Conservation (phyloP, 2,113 vertebrate genomes). For the Eulemur rufifrons region DNA sequence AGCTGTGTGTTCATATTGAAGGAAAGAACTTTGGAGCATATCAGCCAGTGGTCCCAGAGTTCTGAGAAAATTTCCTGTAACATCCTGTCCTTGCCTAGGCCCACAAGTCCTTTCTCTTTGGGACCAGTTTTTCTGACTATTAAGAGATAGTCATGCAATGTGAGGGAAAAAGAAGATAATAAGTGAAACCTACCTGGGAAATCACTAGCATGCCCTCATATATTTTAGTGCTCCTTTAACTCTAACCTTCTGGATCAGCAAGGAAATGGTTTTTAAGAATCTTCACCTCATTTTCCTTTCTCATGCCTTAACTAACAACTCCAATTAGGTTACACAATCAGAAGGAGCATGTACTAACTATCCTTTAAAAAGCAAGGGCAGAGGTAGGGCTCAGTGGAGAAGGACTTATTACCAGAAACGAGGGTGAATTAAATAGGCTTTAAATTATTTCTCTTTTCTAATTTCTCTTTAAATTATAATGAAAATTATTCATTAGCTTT, state of each 20-base stretch:
- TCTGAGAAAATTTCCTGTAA: background rate
- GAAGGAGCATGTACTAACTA: background rate
- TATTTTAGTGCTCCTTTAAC: background rate
- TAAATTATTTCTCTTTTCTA: conserved; percentile 33
- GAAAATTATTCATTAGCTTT: conserved; percentile 57
- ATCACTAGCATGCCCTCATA: background rate
- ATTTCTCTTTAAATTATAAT: conserved; percentile 50
- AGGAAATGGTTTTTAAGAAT: conserved; percentile 6
- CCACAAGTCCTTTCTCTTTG: background rate
- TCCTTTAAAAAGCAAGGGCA: background rate
- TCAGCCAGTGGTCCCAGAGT: background rate
- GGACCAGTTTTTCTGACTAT: background rate
- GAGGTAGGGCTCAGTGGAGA: background rate
- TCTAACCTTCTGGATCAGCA: background rate
- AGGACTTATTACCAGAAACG: background rate
- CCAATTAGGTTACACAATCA: background rate
- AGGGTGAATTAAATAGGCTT: conserved; percentile 22
- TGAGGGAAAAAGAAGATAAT: background rate
- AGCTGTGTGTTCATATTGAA: background rate
- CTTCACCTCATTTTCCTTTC: background rate
- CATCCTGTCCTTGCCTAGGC: background rate
- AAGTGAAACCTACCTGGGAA: background rate
- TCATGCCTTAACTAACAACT: background rate
- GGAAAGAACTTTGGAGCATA: background rate
- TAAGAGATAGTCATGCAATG: background rate